phyloP scores from a whole-genome alignment of 1,140 invertebrate species.

The Drosophila arawakana region DNA sequence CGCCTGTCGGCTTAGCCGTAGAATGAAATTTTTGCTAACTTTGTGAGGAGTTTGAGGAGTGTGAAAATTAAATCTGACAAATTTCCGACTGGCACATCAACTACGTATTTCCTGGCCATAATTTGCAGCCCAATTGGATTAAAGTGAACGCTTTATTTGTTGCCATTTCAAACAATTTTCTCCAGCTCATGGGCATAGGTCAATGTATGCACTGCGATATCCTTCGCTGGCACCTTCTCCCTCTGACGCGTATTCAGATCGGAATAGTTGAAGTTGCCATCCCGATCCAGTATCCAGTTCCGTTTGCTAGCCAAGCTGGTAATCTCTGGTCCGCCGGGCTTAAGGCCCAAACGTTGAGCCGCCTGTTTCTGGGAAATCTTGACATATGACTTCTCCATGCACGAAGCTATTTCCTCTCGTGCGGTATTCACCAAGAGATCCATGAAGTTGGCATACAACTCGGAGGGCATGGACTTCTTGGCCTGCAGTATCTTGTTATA shows the following conservation, averaged over 20 bases:
- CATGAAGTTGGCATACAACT: slow-evolving; percentile 98
- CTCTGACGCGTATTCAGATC: slow-evolving; percentile 88
- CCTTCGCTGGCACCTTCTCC: slow-evolving; percentile 93
- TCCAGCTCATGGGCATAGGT: slow-evolving; percentile 99
- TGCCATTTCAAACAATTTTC: slow-evolving; percentile 94
- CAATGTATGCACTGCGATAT: slow-evolving; percentile 96
- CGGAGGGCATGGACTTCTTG: slow-evolving; percentile 95
- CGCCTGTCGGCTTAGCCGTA: slow-evolving; percentile 63
- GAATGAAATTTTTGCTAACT: slow-evolving; percentile 47
- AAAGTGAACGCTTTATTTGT: slow-evolving; percentile 36
- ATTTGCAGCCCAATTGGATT: slow-evolving; percentile 64
- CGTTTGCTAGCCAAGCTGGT: slow-evolving; percentile 91
- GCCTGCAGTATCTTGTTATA: slow-evolving; percentile 95
- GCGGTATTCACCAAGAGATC: slow-evolving; percentile 98
- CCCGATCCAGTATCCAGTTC: slow-evolving; percentile 91
- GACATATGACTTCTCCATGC: slow-evolving; percentile 98
- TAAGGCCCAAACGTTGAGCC: slow-evolving; percentile 94
- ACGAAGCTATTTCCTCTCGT: slow-evolving; percentile 97
- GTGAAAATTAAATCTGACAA: slow-evolving; percentile 81
- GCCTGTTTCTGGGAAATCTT: slow-evolving; percentile 95
- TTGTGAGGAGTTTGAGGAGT: slow-evolving; percentile 51
- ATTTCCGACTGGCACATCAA: slow-evolving; percentile 59
- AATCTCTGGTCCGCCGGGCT: slow-evolving; percentile 88
- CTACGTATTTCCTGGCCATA: slow-evolving; percentile 26
- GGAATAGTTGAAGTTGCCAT: slow-evolving; percentile 92